Evolutionary conservation across 2,888 invertebrate species (phyloP), one percentile per base, ranked within the genome.

Genomic region (Sclerodermus sp.): DNA sequence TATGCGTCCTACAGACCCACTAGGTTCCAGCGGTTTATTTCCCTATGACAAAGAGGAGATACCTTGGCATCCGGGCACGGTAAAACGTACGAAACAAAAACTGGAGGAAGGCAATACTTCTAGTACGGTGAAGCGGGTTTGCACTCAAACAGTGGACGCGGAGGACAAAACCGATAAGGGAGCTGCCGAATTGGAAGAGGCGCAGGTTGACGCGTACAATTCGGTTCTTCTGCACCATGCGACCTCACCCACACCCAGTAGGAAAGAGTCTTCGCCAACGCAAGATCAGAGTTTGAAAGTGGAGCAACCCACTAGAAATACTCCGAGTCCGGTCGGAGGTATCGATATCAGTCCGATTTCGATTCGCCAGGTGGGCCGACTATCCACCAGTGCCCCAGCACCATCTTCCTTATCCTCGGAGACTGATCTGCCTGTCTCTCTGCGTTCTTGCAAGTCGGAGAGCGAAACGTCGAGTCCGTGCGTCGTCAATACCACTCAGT

Each of bases 31-130:
- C 56, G 81, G 82, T n/a, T 70, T 82, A 47, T 83, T 83, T 53
- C 81, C 82, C 1, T 85, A 84, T 62, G 81, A 82, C 57, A 82
- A 82, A 57, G 84, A 85, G 63, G 84, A 85, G 53, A 83, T 85
- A 62, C 85, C 86, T 31, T 85, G 86, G 84, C 82, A 84, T 74
- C 82, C 84, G 1, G 87, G 90, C 2, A 88, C 87, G 0, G 88
- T 90, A 0, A 87, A 85, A 68, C 81, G 87, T 60, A 87, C 87
- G 15, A 87, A 87, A 68, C 85, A 86, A 66, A 87, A 86, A 64
- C 77, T 88, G 17, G 88, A 89, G 69, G 85, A 86, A 64, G 79
- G 75, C 44, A 76, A 74, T n/a, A 74, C 70, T 1, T 80, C 79
- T 30, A 73, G 73, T 18, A 77, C 63, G 1, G 66, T 74, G 1